These are phyloP conservation scores for Aldabrachelys gigantea DNA, from an alignment of 2,113 vertebrate genomes.

Conservation along the genomic window DNA sequence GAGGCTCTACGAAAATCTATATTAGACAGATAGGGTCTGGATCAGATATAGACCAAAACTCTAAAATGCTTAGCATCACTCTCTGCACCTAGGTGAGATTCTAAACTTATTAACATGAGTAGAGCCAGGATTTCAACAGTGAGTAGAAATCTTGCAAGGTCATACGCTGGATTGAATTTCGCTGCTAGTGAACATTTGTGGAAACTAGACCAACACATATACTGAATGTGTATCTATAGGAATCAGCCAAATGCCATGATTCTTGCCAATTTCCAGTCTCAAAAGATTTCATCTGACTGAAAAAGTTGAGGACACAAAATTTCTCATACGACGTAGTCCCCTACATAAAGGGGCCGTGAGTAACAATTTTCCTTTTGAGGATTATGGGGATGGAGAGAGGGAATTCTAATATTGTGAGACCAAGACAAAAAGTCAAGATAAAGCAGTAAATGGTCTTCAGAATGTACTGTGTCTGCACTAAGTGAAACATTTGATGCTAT, in stretches of 20 bases:
- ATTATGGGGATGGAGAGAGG: neutral
- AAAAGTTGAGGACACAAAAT: neutral
- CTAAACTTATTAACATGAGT: neutral
- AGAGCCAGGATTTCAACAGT: neutral
- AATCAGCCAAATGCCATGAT: neutral
- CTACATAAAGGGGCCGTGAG: neutral
- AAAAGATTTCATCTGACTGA: neutral
- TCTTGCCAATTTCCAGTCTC: neutral
- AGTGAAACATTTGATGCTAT: neutral
- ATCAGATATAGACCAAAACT: neutral
- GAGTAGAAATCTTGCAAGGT: neutral
- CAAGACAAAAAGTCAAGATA: neutral
- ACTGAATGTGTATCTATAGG: neutral
- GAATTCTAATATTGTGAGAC: neutral
- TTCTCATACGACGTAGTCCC: neutral
- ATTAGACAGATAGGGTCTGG: neutral
- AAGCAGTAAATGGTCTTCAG: neutral
- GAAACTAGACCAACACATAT: neutral
- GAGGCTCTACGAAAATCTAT: neutral
- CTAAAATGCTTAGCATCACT: neutral
- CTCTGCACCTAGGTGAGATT: neutral
- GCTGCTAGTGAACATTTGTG: neutral
- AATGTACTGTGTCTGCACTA: neutral
- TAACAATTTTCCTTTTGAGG: neutral
- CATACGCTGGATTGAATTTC: neutral